Conservation (phyloP, 2,113 vertebrate genomes). For the Ctenodactylus gundi region DNA sequence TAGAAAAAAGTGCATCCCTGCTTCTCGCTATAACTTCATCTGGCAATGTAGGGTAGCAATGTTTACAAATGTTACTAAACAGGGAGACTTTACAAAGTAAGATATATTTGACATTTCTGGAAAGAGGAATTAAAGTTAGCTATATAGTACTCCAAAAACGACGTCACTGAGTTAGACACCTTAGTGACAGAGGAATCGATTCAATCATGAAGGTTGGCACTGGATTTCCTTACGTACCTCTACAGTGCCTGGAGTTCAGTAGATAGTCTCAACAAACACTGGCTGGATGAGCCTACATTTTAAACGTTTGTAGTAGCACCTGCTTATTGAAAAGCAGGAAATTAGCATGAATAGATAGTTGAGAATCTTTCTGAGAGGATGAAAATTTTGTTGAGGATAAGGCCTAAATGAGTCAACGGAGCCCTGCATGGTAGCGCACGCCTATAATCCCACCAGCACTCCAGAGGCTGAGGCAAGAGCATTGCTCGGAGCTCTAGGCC, state of each 20-base stretch:
- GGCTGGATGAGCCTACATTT: not conserved
- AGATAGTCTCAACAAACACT: not conserved
- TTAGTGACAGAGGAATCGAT: not conserved
- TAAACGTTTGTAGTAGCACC: not conserved
- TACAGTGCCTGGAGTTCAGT: not conserved
- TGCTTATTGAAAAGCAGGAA: conserved; percentile 42
- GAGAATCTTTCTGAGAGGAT: not conserved
- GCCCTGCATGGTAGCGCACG: too few relatives aligned
- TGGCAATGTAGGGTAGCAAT: not conserved
- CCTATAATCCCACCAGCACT: too few relatives aligned
- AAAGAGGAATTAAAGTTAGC: conserved; percentile 12
- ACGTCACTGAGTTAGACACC: not conserved
- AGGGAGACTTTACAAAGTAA: conserved; percentile 23
- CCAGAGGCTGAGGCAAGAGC: too few relatives aligned
- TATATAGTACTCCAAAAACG: not conserved
- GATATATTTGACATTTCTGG: not conserved
- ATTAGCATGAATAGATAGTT: not conserved
- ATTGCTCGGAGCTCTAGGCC: too few relatives aligned
- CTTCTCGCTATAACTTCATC: not conserved
- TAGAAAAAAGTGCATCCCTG: not conserved
- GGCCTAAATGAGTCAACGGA: not conserved
- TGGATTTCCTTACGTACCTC: not conserved
- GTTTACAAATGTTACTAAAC: conserved; percentile 43
- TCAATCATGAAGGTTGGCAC: not conserved
- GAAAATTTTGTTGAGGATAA: not conserved